Percentiles rank a stretch among this genome's conserved stretches.
Conservation (phyloP, 2,113 vertebrate genomes). For the Pseudolaguvia tuberculata region DNA sequence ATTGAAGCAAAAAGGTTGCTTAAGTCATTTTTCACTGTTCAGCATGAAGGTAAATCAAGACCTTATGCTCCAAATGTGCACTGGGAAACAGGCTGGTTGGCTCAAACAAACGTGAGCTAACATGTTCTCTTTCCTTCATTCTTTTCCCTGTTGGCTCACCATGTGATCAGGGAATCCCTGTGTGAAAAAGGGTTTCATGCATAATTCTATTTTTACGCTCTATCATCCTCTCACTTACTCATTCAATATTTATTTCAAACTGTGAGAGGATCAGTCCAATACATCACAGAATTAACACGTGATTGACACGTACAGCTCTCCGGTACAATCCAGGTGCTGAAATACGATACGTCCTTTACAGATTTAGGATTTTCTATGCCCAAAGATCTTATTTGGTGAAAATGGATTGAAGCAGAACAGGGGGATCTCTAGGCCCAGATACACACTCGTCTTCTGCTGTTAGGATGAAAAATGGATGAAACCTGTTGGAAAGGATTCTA, state of each 20-base stretch:
- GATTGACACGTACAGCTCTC: background rate
- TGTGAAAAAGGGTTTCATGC: background rate
- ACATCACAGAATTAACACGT: background rate
- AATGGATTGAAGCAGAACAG: background rate
- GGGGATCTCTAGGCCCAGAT: background rate
- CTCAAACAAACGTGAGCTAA: background rate
- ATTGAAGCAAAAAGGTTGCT: constrained; percentile 12
- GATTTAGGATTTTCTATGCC: background rate
- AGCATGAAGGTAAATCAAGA: constrained; percentile 29
- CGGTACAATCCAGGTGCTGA: background rate
- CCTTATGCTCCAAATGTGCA: constrained; percentile 25
- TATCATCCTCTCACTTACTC: constrained; percentile 1
- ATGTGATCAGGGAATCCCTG: constrained; percentile 6
- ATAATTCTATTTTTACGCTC: background rate
- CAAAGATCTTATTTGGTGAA: background rate
- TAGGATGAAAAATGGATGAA: background rate
- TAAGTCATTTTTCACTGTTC: constrained; percentile 24
- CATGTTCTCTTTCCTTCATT: background rate
- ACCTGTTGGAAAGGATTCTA: constrained; percentile 23
- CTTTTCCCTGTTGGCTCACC: background rate
- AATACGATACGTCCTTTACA: background rate
- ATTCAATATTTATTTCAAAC: background rate
- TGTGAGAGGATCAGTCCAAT: background rate
- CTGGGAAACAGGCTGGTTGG: constrained; percentile 17
- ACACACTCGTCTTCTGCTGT: no score